A percentile compares a stretch with the other conserved stretches of the same genome.
These are phyloP conservation scores for Lates calcarifer DNA, from an alignment of 2,113 vertebrate genomes.

Conservation along the genomic window DNA sequence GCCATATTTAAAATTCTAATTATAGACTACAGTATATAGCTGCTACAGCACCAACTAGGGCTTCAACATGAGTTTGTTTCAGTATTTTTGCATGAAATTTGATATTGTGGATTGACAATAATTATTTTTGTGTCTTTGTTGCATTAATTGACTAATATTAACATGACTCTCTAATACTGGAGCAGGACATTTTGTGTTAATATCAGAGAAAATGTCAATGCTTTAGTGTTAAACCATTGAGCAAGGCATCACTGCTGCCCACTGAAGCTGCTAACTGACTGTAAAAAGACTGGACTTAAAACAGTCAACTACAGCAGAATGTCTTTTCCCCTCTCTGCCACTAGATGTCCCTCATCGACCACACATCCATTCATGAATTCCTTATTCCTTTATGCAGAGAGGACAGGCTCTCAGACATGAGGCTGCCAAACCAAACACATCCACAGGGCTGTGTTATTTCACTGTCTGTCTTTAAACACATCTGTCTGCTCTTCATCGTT, in stretches of 20 bases:
- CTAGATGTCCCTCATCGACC: slow-evolving; percentile 74
- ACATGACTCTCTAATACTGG: neutral
- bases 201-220: neutral
- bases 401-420: neutral
- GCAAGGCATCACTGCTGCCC: no score
- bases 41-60: no score
- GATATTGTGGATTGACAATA: neutral
- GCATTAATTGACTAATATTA: neutral
- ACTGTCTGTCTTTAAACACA: slow-evolving; percentile 51
- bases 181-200: no score
- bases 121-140: neutral
- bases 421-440: slow-evolving; percentile 45
- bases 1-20: no score
- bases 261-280: neutral
- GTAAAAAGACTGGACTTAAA: neutral
- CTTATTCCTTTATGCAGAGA: no score
- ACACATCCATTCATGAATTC: neutral
- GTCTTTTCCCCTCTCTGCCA: slow-evolving; percentile 35
- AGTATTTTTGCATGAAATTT: no score
- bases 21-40: no score
- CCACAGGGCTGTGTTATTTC: slow-evolving; percentile 60
- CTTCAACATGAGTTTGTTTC: no score
- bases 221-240: neutral
- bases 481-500: slow-evolving; percentile 34
- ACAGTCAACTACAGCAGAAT: neutral